Conservation (phyloP, 2,113 vertebrate species). For the Galemys pyrenaicus region DNA sequence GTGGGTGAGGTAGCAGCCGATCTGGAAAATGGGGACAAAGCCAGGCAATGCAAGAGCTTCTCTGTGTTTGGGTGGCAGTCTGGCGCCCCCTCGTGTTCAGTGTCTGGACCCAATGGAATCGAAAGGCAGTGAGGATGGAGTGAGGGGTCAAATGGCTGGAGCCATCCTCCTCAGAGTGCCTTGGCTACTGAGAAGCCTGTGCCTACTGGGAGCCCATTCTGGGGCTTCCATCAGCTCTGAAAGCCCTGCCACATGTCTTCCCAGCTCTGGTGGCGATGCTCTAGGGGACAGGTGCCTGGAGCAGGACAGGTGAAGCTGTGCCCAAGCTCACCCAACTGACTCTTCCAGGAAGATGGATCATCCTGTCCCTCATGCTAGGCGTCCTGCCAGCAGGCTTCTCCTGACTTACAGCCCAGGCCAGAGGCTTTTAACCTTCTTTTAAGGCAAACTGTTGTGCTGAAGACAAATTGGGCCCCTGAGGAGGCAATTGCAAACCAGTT, state of each 20-base stretch:
- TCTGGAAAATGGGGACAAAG: conserved; percentile 22
- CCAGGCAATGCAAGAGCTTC: neutral
- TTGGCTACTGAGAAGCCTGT: too few relatives aligned
- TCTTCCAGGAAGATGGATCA: neutral
- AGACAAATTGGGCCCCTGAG: conserved; percentile 26
- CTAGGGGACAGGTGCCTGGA: neutral
- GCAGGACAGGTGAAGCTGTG: neutral
- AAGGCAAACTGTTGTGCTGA: conserved; percentile 43
- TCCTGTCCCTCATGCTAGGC: neutral
- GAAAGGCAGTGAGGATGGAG: neutral
- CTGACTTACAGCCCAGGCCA: conserved; percentile 42
- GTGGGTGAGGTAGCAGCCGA: neutral
- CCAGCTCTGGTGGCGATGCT: neutral
- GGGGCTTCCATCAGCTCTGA: neutral
- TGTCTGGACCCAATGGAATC: neutral
- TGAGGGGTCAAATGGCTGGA: neutral
- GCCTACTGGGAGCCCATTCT: too few relatives aligned
- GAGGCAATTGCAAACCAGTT: conserved; percentile 35
- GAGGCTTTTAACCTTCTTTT: neutral
- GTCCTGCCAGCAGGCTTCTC: neutral
- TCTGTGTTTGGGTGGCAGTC: neutral
- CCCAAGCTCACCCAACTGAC: neutral
- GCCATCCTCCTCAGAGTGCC: neutral
- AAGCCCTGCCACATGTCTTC: neutral
- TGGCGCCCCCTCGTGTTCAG: conserved; percentile 58